Base-by-base conservation (phyloP, 2,113 vertebrate genomes). In the Nyctereutes procyonoides region DNA sequence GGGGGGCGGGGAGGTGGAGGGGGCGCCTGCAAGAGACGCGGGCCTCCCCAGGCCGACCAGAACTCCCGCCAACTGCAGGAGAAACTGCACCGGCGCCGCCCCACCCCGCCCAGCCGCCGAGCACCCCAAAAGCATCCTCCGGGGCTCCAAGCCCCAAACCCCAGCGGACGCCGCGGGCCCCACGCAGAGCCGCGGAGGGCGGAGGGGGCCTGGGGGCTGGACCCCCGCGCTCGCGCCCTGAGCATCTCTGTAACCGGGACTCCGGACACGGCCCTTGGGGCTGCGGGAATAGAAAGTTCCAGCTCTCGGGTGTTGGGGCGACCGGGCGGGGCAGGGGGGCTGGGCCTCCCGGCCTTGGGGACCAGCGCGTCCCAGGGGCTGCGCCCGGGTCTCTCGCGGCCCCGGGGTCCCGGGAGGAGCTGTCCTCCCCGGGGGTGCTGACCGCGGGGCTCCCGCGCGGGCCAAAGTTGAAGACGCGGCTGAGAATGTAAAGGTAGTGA, bases 341-440 rank as follows among this genome's bases (percentile, higher is more conserved):
- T 7, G 43, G 43, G 43, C 43, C 7, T 43, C 43, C 43, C 43
- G 43, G 43, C 43, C 43, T 43, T 7, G 43, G 43, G 43, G 43
- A 43, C 43, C 43, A 43, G 43, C 43, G 43, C 43, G 43, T 43
- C 43, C 43, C 43, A 43, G 43, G 43, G 6, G 43, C 43, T 43
- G 43, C 43, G 43, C 1, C 43, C 43, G 6, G 43, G 43, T 8
- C 43, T 43, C 43, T 43, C 5, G 43, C 43, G 43, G 5, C 43
- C 43, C 43, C 43, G 43, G 43, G 43, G 43, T 43, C 43, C 43
- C 43, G 43, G 43, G 20, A 96, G 98, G 98, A 98, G 96, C 97
- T 98, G 98, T 98, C 98, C 98, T 97, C 16, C 67, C 79, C 35
- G 76, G n/a, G n/a, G n/a, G 97, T 98, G 98, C 98, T 98, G 43